Percentiles rank a stretch among this genome's conserved stretches.
Evolutionary conservation across 1,140 invertebrate species (phyloP).

Genomic region (Aphidius ervi): DNA sequence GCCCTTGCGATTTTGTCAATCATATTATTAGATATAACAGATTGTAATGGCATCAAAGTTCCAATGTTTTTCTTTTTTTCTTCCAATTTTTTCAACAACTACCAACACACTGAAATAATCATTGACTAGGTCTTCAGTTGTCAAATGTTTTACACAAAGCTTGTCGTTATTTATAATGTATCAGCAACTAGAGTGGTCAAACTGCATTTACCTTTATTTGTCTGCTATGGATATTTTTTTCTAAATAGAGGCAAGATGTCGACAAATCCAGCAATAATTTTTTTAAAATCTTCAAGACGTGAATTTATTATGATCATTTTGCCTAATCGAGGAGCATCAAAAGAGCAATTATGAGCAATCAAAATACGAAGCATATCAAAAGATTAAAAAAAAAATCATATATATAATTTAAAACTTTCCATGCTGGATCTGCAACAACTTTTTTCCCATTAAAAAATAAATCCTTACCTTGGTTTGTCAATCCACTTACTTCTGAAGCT

Average conservation of each 20-base stretch:
- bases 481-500: slow-evolving; percentile 16
- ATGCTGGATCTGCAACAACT: slow-evolving; percentile 1
- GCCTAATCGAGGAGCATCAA: slow-evolving; percentile 15
- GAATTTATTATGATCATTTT: slow-evolving; percentile 1
- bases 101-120: too few species aligned
- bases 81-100: too few species aligned
- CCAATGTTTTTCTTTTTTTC: too few species aligned
- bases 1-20: too few species aligned
- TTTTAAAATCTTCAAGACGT: slow-evolving; percentile 7
- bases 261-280: slow-evolving; percentile 16
- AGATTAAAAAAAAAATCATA: slow-evolving; percentile 12
- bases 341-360: slow-evolving; percentile 16
- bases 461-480: slow-evolving; percentile 18
- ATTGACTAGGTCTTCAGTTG: too few species aligned
- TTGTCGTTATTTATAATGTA: too few species aligned
- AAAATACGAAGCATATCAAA: slow-evolving; percentile 14
- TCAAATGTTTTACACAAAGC: too few species aligned
- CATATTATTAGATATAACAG: too few species aligned
- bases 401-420: background rate
- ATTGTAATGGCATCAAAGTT: too few species aligned
- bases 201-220: too few species aligned
- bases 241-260: slow-evolving; percentile 13
- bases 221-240: background rate
- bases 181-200: too few species aligned
- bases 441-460: slow-evolving; percentile 14